Evolutionary conservation across 2,888 invertebrate genomes (phyloP).

Genomic region (Alloplasta piceator): DNA sequence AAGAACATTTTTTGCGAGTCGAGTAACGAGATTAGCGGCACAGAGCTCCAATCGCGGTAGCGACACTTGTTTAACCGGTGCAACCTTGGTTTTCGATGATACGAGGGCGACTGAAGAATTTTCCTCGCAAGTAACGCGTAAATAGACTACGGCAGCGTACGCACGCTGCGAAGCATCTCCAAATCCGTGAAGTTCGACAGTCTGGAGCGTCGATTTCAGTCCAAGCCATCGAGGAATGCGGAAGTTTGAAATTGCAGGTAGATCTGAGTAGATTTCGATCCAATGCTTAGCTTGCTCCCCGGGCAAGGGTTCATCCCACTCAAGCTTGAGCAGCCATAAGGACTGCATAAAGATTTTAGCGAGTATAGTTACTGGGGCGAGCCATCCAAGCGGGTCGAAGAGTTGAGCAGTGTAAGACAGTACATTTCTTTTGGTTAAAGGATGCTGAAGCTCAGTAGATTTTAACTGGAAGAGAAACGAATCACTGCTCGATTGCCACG

Average conservation of each 20-base stretch:
- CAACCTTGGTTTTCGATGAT: constrained; percentile 22
- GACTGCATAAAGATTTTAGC: constrained; percentile 30
- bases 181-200: constrained; percentile 33
- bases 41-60: no score
- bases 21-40: no score
- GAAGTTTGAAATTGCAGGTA: constrained; percentile 9
- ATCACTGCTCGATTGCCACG: constrained; percentile 28
- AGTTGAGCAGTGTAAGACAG: constrained; percentile 6
- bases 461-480: background rate
- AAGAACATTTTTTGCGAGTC: no score
- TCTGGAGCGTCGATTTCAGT: background rate
- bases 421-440: constrained; percentile 9
- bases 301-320: constrained; percentile 7
- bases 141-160: constrained; percentile 34
- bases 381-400: constrained; percentile 14
- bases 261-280: constrained; percentile 13
- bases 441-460: background rate
- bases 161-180: constrained; percentile 38
- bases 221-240: constrained; percentile 31
- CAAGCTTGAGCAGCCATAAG: constrained; percentile 20
- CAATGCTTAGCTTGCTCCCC: background rate
- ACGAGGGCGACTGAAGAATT: background rate
- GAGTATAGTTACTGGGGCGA: no score
- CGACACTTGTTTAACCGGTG: constrained; percentile 30
- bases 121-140: background rate